phyloP scores from a whole-genome alignment of 2,888 invertebrate genomes.

The Watsonalla binaria region DNA sequence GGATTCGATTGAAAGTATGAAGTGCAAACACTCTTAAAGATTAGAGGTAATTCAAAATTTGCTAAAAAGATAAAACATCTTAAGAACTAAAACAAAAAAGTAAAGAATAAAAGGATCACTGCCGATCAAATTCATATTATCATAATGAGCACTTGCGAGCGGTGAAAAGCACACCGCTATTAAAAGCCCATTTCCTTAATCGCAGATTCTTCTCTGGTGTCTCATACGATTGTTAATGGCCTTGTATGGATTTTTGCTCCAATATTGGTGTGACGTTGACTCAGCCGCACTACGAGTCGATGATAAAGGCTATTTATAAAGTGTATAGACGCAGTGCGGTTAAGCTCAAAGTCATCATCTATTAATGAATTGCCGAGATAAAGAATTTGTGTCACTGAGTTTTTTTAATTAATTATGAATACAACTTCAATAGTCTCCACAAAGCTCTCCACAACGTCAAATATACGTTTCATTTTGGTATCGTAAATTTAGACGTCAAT shows the following conservation, averaged over 20 bases:
- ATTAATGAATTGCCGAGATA: no score
- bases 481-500: no score
- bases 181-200: slow-evolving; percentile 38
- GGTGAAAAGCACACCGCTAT: slow-evolving; percentile 14
- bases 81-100: neutral
- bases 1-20: no score
- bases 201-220: slow-evolving; percentile 15
- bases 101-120: neutral
- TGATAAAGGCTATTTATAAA: slow-evolving; percentile 11
- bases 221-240: slow-evolving; percentile 20
- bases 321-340: slow-evolving; percentile 3
- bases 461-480: no score
- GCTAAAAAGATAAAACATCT: no score
- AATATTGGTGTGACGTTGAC: slow-evolving; percentile 18
- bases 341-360: slow-evolving; percentile 1
- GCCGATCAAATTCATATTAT: neutral
- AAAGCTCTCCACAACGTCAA: no score
- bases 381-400: no score
- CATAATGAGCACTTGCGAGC: neutral
- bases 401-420: no score
- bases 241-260: slow-evolving; percentile 29
- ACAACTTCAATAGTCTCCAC: no score
- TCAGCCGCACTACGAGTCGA: slow-evolving; percentile 8
- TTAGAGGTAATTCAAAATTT: no score
- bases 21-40: no score